Conservation (phyloP, 2,113 vertebrate species). For the Nansenia antarctica region DNA sequence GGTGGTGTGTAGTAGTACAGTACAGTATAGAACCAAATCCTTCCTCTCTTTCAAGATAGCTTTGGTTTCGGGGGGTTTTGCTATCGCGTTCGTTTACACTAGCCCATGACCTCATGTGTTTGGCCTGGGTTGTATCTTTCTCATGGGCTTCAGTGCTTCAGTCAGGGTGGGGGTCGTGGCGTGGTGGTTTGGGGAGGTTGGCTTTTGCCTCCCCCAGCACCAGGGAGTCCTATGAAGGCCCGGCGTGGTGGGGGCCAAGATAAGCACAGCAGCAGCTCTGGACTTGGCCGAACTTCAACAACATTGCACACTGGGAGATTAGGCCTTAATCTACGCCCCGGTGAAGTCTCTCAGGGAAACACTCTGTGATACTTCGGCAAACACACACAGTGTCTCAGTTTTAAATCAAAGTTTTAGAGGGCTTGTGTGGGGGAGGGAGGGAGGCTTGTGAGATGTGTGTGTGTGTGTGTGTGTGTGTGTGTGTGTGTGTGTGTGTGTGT, state of each 20-base stretch:
- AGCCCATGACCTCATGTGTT: constrained; percentile 5
- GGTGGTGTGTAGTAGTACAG: background rate
- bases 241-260: constrained; percentile 7
- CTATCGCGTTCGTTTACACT: background rate
- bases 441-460: background rate
- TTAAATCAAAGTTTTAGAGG: constrained; percentile 2
- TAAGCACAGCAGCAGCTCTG: background rate
- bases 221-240: background rate
- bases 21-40: background rate
- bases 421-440: background rate
- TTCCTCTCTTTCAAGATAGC: background rate
- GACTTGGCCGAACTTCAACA: background rate
- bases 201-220: background rate
- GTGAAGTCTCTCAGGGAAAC: constrained; percentile 4
- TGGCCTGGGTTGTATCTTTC: constrained; percentile 1
- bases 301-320: constrained; percentile 8
- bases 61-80: background rate
- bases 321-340: background rate
- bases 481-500: background rate
- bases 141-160: background rate
- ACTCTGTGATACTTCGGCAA: background rate
- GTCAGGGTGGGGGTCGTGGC: background rate
- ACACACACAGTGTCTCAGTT: background rate
- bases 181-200: background rate
- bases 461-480: background rate